Evolutionary conservation across 2,797 vertebrate species (phyloP).

Genomic region (Falco novaeseelandiae): DNA sequence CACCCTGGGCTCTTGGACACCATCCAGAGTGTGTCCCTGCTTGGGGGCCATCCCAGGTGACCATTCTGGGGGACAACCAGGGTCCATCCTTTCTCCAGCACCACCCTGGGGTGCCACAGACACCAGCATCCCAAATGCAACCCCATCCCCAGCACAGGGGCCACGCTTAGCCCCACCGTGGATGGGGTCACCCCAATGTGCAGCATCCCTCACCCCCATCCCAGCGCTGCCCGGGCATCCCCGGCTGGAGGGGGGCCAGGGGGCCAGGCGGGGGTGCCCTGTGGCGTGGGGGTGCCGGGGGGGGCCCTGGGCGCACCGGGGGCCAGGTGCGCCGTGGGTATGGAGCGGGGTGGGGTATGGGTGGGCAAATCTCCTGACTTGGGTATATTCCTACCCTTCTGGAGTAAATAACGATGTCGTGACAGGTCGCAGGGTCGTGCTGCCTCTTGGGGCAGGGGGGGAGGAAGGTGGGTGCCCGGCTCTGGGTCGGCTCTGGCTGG

Average conservation of each 20-base stretch:
- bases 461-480: background rate
- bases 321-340: background rate
- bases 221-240: too few species aligned
- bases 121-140: rapidly evolving
- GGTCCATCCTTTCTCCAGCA: background rate
- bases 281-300: too few species aligned
- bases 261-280: too few species aligned
- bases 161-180: background rate
- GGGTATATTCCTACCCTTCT: too few species aligned
- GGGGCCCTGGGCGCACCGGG: background rate
- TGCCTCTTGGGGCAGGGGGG: background rate
- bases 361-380: rapidly evolving
- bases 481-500: background rate
- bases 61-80: rapidly evolving
- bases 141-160: rapidly evolving
- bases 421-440: constrained; percentile 30
- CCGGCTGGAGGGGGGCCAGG: too few species aligned
- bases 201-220: rapidly evolving
- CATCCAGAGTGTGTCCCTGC: rapidly evolving
- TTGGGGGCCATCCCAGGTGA: background rate
- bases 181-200: background rate
- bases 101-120: background rate
- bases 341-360: rapidly evolving
- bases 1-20: background rate
- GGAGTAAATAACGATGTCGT: background rate